Conservation (phyloP, 2,113 vertebrate species). For the Sylvietta virens region DNA sequence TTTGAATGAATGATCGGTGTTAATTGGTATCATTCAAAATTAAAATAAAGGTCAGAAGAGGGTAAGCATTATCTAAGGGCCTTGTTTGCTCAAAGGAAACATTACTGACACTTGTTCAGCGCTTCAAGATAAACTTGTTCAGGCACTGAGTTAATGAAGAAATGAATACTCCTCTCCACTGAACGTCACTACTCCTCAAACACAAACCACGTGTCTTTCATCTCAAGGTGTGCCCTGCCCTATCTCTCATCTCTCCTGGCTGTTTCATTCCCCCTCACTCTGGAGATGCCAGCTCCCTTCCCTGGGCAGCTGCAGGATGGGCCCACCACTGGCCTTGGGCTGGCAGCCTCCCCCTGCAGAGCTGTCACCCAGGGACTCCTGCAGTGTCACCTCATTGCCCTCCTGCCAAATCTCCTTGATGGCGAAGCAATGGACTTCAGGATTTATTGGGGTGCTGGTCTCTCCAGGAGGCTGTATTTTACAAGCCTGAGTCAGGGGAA, state of each 20-base stretch:
- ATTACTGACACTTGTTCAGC: constrained; percentile 48
- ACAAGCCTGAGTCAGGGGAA: neutral
- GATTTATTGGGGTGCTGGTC: neutral
- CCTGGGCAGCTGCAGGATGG: neutral
- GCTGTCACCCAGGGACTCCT: neutral
- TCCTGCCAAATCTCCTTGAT: neutral
- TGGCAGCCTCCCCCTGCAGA: neutral
- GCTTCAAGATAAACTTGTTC: constrained; percentile 64
- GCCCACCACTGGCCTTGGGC: neutral
- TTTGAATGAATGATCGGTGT: constrained; percentile 21
- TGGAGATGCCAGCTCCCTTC: neutral
- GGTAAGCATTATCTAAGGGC: constrained; percentile 49
- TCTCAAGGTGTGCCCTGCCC: constrained; percentile 42
- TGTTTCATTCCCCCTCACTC: neutral
- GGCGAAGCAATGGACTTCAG: neutral
- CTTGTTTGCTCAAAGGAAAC: constrained; percentile 55
- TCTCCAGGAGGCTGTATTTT: neutral
- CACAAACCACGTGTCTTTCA: constrained; percentile 30
- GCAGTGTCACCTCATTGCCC: neutral
- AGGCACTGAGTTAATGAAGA: constrained; percentile 58
- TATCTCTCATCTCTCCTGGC: constrained; percentile 44
- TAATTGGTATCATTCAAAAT: constrained; percentile 55
- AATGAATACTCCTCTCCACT: constrained; percentile 29
- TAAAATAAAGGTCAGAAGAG: constrained; percentile 49
- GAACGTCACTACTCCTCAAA: constrained; percentile 34